Conservation (phyloP, 2,113 vertebrate species). For the Hyperoodon ampullatus region DNA sequence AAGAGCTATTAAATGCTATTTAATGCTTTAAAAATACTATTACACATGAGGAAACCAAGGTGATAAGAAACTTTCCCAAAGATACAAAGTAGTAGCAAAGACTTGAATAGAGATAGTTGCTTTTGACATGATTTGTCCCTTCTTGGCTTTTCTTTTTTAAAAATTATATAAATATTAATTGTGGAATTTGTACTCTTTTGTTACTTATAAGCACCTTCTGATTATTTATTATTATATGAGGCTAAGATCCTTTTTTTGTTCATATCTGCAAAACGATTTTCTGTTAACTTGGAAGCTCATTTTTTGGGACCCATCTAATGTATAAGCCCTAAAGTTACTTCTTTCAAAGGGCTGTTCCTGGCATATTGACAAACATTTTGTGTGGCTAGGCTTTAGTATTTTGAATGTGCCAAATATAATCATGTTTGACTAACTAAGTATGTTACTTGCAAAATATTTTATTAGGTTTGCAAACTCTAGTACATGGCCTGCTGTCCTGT, state of each 20-base stretch:
- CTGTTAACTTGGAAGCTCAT: slow-evolving; percentile 22
- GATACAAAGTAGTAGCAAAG: background rate
- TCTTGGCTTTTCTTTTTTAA: background rate
- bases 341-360: background rate
- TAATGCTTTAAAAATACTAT: background rate
- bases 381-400: slow-evolving; percentile 49
- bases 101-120: background rate
- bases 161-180: background rate
- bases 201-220: background rate
- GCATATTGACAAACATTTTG: slow-evolving; percentile 52
- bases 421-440: slow-evolving; percentile 75
- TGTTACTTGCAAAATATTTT: slow-evolving; percentile 61
- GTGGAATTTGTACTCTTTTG: background rate
- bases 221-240: background rate
- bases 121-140: background rate
- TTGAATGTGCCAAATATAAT: slow-evolving; percentile 44
- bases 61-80: background rate
- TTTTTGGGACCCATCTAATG: background rate
- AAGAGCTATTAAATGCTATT: background rate
- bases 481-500: slow-evolving; percentile 57
- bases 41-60: background rate
- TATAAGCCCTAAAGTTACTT: slow-evolving; percentile 40
- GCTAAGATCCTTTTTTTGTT: background rate
- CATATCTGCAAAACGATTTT: background rate
- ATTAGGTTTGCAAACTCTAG: slow-evolving; percentile 72